Conservation (phyloP, 2,797 vertebrate species). For the Anabacerthia variegaticeps region DNA sequence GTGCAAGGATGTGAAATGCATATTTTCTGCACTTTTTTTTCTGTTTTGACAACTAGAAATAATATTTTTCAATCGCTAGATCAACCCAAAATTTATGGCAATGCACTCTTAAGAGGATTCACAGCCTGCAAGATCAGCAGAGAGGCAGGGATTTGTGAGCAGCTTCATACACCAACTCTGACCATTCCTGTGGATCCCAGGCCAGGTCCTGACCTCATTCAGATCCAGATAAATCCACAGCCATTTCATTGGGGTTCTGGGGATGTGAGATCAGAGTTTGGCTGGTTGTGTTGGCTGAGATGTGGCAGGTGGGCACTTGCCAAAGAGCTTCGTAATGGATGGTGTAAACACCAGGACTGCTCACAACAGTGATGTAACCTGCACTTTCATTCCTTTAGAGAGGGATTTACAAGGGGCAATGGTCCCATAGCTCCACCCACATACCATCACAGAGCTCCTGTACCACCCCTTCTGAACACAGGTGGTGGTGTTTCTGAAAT, state of each 20-base stretch:
- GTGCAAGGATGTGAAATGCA: not conserved
- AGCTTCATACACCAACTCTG: not conserved
- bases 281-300: not conserved
- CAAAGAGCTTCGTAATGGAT: slow-evolving; percentile 12
- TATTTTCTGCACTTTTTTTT: not conserved
- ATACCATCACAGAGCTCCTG: not conserved
- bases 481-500: not conserved
- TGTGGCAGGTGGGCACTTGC: slow-evolving; percentile 48
- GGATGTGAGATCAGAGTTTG: slow-evolving; percentile 51
- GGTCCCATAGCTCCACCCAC: not conserved
- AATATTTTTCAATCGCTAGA: slow-evolving; percentile 42
- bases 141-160: not conserved
- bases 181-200: not conserved
- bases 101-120: not conserved
- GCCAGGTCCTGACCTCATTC: slow-evolving; percentile 52
- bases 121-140: not conserved
- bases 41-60: slow-evolving; percentile 42
- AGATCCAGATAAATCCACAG: not conserved
- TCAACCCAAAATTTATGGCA: not conserved
- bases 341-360: slow-evolving; percentile 1
- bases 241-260: not conserved
- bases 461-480: not conserved
- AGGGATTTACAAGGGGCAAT: not conserved
- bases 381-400: not conserved
- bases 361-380: slow-evolving; percentile 39